phyloP scores from a whole-genome alignment of 2,113 vertebrate genomes.

The Chaetura pelagica region DNA sequence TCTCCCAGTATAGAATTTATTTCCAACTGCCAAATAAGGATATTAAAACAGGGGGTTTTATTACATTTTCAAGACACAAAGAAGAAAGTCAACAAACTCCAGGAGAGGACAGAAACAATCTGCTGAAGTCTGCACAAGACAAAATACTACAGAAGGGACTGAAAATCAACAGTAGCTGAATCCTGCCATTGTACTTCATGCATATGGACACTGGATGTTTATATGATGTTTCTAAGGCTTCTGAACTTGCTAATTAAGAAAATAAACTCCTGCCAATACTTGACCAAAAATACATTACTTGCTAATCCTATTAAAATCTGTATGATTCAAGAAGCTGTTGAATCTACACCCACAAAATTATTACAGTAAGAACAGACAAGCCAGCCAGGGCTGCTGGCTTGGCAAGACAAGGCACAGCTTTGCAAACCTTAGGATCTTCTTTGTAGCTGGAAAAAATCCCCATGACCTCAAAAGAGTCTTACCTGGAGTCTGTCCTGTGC shows the following conservation, averaged over 20 bases:
- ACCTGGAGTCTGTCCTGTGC: slow-evolving; percentile 91
- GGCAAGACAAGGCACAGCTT: neutral
- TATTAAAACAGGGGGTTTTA: neutral
- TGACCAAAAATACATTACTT: neutral
- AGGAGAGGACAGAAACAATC: neutral
- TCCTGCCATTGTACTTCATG: neutral
- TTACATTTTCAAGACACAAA: neutral
- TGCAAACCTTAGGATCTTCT: neutral
- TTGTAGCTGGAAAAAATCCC: neutral
- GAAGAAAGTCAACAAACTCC: neutral
- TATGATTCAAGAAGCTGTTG: neutral
- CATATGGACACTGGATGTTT: neutral
- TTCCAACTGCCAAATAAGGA: neutral
- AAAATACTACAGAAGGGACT: neutral
- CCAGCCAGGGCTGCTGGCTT: neutral
- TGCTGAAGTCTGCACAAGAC: neutral
- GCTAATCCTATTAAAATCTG: neutral
- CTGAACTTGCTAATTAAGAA: neutral
- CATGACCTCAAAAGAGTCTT: neutral
- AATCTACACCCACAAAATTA: neutral
- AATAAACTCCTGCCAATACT: neutral
- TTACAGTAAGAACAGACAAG: neutral
- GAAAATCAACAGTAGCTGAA: neutral
- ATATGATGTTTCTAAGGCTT: neutral
- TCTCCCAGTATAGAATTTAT: neutral